Conservation (phyloP, 2,888 invertebrate genomes). For the Mellilla xanthometata region DNA sequence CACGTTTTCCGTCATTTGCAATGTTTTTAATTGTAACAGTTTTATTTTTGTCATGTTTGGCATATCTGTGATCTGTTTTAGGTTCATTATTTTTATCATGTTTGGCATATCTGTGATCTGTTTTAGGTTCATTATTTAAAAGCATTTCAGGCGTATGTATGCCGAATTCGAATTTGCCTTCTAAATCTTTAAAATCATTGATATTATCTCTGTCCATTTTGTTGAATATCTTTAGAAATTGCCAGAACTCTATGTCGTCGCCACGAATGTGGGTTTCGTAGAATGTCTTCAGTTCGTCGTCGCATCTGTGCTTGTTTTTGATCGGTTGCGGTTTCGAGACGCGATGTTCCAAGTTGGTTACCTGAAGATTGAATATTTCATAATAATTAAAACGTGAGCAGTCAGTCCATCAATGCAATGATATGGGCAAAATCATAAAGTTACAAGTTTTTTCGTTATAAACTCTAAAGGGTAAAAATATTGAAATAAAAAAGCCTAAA, state of each 20-base stretch:
- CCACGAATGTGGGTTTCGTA: slow-evolving; percentile 64
- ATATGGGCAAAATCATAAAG: too few relatives aligned
- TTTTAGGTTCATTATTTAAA: neutral
- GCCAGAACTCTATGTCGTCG: slow-evolving; percentile 67
- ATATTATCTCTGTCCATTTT: slow-evolving; percentile 60
- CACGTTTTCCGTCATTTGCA: neutral
- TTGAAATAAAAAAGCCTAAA: too few relatives aligned
- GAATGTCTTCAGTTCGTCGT: slow-evolving; percentile 56
- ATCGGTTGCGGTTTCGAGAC: slow-evolving; percentile 56
- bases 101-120: neutral
- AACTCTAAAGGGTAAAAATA: too few relatives aligned
- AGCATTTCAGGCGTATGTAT: slow-evolving; percentile 34
- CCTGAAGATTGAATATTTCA: neutral
- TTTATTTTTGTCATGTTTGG: neutral
- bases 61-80: neutral
- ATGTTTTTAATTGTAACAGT: neutral
- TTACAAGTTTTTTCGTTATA: too few relatives aligned
- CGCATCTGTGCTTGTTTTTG: slow-evolving; percentile 60
- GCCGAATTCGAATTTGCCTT: slow-evolving; percentile 53
- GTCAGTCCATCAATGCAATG: too few relatives aligned
- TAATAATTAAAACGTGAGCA: too few relatives aligned
- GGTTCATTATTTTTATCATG: neutral
- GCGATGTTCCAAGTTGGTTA: slow-evolving; percentile 28
- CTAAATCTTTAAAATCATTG: slow-evolving; percentile 56
- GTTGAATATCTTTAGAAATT: slow-evolving; percentile 69